A percentile compares a stretch with the other conserved stretches of the same genome.
Evolutionary conservation across 2,888 invertebrate species (phyloP).

Genomic region (Oligia strigilis): DNA sequence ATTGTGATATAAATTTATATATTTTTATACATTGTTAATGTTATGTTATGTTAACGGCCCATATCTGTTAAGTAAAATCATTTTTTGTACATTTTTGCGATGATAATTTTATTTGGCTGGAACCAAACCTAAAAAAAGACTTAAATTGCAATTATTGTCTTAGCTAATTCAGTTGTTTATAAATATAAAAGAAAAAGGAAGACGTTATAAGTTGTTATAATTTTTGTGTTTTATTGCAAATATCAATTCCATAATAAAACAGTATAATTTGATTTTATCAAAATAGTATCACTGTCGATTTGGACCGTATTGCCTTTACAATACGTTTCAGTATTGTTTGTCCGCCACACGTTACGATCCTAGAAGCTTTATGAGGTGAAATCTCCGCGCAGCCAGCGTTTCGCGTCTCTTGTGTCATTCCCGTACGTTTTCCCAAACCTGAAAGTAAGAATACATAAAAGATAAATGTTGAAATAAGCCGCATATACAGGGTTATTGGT

Average conservation of each 20-base stretch:
- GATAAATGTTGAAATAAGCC: not conserved
- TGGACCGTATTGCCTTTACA: conserved; percentile 40
- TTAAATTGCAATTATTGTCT: conserved; percentile 13
- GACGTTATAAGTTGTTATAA: not conserved
- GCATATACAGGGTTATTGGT: too few species aligned
- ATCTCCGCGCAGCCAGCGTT: conserved; percentile 93
- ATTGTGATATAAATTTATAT: conserved; percentile 42
- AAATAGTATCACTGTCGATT: conserved; percentile 66
- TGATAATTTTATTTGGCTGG: conserved; percentile 15
- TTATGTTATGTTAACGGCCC: not conserved
- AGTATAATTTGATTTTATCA: conserved; percentile 57
- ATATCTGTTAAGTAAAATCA: not conserved
- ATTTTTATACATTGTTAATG: conserved; percentile 46
- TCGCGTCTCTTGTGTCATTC: conserved; percentile 93
- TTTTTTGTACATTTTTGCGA: not conserved
- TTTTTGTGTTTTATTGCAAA: conserved; percentile 44
- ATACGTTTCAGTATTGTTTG: conserved; percentile 42
- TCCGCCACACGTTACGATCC: conserved; percentile 6
- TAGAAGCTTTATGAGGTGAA: conserved; percentile 81
- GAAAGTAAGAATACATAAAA: conserved; percentile 49
- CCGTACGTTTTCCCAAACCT: conserved; percentile 95
- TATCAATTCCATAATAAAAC: conserved; percentile 34
- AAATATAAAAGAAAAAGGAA: conserved; percentile 19
- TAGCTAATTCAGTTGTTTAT: conserved; percentile 25
- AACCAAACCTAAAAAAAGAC: conserved; percentile 9